phyloP scores from a whole-genome alignment of 2,888 invertebrate species.

The Bombyx huttoni region DNA sequence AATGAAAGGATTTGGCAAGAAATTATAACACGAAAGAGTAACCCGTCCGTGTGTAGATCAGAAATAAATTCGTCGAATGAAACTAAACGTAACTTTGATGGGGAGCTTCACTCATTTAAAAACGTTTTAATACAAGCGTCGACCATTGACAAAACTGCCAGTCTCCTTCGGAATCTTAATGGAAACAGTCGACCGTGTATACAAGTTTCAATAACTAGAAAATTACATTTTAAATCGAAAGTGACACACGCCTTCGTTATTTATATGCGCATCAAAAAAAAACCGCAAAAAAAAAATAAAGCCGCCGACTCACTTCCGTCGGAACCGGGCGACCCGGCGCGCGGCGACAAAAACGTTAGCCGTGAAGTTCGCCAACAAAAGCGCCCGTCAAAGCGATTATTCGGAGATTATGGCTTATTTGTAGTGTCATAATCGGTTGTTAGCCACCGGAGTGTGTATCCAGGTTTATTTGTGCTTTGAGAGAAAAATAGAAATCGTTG shows the following conservation, averaged over 20 bases:
- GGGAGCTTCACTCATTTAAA: too few species aligned
- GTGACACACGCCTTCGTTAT: background rate
- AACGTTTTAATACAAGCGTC: too few species aligned
- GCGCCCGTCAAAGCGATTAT: background rate
- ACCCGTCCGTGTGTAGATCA: too few species aligned
- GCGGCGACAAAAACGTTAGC: background rate
- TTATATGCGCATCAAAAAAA: background rate
- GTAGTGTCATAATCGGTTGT: background rate
- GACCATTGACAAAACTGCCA: too few species aligned
- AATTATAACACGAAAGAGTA: too few species aligned
- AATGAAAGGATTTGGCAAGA: too few species aligned
- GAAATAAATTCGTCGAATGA: too few species aligned
- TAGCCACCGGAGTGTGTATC: constrained; percentile 1
- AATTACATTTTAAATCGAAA: background rate
- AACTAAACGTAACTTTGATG: too few species aligned
- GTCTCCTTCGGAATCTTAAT: background rate
- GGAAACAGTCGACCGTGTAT: background rate
- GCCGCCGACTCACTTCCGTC: constrained; percentile 6
- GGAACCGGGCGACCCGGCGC: constrained; percentile 4
- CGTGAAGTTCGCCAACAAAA: background rate
- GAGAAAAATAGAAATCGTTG: background rate
- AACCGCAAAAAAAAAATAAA: constrained; percentile 2
- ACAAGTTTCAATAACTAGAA: background rate
- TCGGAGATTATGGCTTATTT: background rate
- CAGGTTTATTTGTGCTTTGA: background rate